Evolutionary conservation across 2,888 invertebrate genomes (phyloP).

Genomic region (Leptinotarsa rubiginosa): DNA sequence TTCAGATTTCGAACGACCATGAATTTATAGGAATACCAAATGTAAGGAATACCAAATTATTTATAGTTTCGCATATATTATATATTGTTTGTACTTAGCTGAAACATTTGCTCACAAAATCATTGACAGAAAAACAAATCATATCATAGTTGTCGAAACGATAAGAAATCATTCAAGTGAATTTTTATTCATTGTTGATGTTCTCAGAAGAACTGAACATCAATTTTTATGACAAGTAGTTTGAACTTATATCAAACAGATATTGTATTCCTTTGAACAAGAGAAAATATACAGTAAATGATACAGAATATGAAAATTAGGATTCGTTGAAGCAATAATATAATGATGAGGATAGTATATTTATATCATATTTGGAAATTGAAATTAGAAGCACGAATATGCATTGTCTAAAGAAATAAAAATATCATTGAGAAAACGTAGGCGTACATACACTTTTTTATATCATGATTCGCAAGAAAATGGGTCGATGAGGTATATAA

Average conservation of each 20-base stretch:
- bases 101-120: conserved; percentile 44
- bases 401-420: too few species aligned
- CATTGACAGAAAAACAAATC: neutral
- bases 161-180: neutral
- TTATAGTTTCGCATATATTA: conserved; percentile 36
- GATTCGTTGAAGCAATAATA: too few species aligned
- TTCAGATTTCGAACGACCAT: neutral
- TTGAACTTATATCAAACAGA: conserved; percentile 12
- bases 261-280: neutral
- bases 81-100: conserved; percentile 39
- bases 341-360: too few species aligned
- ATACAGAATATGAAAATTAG: too few species aligned
- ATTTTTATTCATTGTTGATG: neutral
- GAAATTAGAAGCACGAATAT: too few species aligned
- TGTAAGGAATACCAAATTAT: conserved; percentile 6
- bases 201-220: neutral
- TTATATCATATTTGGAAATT: too few species aligned
- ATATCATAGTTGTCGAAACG: neutral
- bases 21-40: too few species aligned
- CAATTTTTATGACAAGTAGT: neutral
- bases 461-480: too few species aligned
- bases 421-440: too few species aligned
- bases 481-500: too few species aligned
- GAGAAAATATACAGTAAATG: neutral
- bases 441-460: too few species aligned